Evolutionary conservation across 2,797 vertebrate species (phyloP).

Genomic region (Myotis vivesi): DNA sequence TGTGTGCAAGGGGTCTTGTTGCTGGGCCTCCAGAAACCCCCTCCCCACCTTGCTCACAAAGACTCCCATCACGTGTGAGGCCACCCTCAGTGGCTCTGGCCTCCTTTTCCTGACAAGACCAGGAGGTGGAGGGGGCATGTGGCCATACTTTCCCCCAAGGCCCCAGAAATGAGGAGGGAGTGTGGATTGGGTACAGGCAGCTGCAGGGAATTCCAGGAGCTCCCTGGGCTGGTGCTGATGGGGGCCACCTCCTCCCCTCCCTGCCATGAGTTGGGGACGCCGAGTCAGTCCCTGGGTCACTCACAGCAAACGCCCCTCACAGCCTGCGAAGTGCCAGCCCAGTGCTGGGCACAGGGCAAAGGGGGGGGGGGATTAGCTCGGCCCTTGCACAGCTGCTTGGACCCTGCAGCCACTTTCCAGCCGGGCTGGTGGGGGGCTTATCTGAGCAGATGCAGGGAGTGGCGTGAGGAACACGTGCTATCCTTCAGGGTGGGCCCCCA

Average conservation of each 20-base stretch:
- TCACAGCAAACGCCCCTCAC: background rate
- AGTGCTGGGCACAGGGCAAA: background rate
- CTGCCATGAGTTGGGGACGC: background rate
- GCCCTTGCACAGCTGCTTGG: background rate
- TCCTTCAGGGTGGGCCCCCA: background rate
- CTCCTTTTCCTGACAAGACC: background rate
- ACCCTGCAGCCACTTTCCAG: background rate
- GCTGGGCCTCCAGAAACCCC: background rate
- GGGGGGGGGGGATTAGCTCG: too few species aligned
- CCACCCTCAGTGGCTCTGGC: background rate
- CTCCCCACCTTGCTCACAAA: background rate
- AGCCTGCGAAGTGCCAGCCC: background rate
- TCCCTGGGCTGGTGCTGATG: background rate
- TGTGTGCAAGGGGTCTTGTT: background rate
- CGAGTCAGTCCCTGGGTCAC: background rate
- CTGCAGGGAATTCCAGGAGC: background rate
- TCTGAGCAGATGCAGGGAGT: background rate
- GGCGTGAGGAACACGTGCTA: background rate
- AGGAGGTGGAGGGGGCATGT: background rate
- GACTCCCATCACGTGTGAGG: background rate
- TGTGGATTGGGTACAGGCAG: background rate
- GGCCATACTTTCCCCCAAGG: background rate
- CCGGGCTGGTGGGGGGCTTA: background rate
- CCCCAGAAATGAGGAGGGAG: background rate
- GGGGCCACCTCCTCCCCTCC: background rate